These are phyloP conservation scores for Diplolepis rosae DNA, from an alignment of 2,888 invertebrate genomes.

Conservation along the genomic window DNA sequence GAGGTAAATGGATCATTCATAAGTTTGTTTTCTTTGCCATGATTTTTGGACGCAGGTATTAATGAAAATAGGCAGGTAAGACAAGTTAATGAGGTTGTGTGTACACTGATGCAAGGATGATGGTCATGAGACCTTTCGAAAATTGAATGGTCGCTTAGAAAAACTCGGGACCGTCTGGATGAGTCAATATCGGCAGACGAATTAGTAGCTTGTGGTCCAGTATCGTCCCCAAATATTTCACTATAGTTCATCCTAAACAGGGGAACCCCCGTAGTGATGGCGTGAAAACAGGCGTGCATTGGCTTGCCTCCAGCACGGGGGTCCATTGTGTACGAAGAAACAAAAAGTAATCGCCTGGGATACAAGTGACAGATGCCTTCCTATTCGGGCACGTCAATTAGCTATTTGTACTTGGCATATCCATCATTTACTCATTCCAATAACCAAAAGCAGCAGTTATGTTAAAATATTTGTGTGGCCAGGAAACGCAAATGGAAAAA, in stretches of 20 bases:
- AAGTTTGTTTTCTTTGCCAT: too few species aligned
- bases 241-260: slow-evolving; percentile 48
- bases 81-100: slow-evolving; percentile 26
- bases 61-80: too few species aligned
- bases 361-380: slow-evolving; percentile 68
- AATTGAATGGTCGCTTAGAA: slow-evolving; percentile 30
- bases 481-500: too few species aligned
- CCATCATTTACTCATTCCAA: slow-evolving; percentile 20
- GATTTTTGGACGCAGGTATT: too few species aligned
- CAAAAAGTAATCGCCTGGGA: slow-evolving; percentile 61
- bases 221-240: slow-evolving; percentile 65
- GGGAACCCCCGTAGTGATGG: slow-evolving; percentile 64
- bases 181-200: slow-evolving; percentile 64
- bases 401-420: slow-evolving; percentile 53
- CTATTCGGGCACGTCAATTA: slow-evolving; percentile 62
- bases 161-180: slow-evolving; percentile 31
- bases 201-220: slow-evolving; percentile 69
- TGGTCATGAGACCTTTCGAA: slow-evolving; percentile 6
- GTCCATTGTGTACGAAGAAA: slow-evolving; percentile 42
- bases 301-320: slow-evolving; percentile 22
- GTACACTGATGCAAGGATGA: slow-evolving; percentile 32
- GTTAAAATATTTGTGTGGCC: too few species aligned
- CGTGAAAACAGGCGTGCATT: slow-evolving; percentile 63
- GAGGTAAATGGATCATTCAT: too few species aligned
- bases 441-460: background rate